phyloP scores from a whole-genome alignment of 2,797 vertebrate genomes.

The Lagocephalus sceleratus region DNA sequence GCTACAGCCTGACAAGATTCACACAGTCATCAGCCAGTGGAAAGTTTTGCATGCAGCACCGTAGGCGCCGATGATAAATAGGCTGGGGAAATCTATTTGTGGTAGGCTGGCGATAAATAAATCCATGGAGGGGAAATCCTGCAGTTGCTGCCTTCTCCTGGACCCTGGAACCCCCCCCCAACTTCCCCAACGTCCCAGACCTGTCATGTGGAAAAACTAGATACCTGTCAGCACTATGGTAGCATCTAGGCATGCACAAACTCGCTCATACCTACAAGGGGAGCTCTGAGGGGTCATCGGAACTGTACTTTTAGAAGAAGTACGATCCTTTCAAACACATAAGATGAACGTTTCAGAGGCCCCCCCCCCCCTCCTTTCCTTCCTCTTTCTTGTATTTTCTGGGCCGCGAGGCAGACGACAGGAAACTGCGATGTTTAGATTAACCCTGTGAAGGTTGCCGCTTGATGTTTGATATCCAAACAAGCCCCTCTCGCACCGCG shows the following conservation, averaged over 20 bases:
- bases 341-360: conserved; percentile 9
- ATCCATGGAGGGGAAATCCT: conserved; percentile 53
- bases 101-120: conserved; percentile 38
- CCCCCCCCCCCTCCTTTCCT: background rate
- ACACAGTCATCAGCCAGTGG: conserved; percentile 33
- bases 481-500: conserved; percentile 55
- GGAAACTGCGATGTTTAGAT: conserved; percentile 70
- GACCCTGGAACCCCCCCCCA: conserved; percentile 23
- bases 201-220: conserved; percentile 35
- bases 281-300: conserved; percentile 14
- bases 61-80: conserved; percentile 42
- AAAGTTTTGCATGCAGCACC: conserved; percentile 43
- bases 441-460: conserved; percentile 61
- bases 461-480: conserved; percentile 76
- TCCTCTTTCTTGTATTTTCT: conserved; percentile 7
- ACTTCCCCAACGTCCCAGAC: background rate
- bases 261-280: conserved; percentile 22
- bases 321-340: conserved; percentile 2
- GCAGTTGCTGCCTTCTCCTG: conserved; percentile 22
- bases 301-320: background rate
- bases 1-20: conserved; percentile 15
- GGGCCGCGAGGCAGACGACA: conserved; percentile 48
- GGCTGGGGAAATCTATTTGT: conserved; percentile 48
- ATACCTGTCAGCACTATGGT: conserved; percentile 24
- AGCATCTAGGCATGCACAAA: conserved; percentile 22